Conservation (phyloP, 2,797 vertebrate genomes). For the Pseudochirops cupreus region DNA sequence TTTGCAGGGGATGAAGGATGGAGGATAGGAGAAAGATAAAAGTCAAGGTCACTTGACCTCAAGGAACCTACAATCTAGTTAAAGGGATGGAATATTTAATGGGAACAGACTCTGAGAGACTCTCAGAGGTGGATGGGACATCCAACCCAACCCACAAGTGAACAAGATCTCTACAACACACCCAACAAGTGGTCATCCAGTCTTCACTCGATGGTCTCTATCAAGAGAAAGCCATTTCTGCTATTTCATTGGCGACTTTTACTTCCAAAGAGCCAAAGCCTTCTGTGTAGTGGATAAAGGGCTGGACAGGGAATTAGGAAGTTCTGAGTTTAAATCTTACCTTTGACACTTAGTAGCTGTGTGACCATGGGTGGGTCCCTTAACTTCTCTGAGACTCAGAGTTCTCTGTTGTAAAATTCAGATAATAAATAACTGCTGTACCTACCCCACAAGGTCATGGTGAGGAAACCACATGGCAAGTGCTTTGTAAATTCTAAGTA, state of each 20-base stretch:
- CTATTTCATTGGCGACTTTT: background rate
- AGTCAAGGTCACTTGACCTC: background rate
- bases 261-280: background rate
- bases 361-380: background rate
- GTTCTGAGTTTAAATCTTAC: background rate
- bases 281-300: background rate
- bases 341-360: background rate
- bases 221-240: background rate
- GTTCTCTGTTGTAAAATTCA: background rate
- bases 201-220: background rate
- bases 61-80: background rate
- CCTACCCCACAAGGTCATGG: background rate
- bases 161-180: background rate
- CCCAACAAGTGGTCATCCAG: background rate
- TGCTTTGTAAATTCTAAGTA: background rate
- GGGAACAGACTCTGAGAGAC: background rate
- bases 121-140: background rate
- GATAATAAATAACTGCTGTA: background rate
- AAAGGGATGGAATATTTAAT: background rate
- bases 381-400: background rate
- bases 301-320: background rate
- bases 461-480: background rate
- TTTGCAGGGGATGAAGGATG: background rate
- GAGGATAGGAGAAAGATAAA: background rate
- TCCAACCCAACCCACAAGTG: background rate